A percentile compares a stretch with the other conserved stretches of the same genome.
These are phyloP conservation scores for Halotydeus destructor DNA, from an alignment of 1,140 invertebrate genomes.

Conservation along the genomic window DNA sequence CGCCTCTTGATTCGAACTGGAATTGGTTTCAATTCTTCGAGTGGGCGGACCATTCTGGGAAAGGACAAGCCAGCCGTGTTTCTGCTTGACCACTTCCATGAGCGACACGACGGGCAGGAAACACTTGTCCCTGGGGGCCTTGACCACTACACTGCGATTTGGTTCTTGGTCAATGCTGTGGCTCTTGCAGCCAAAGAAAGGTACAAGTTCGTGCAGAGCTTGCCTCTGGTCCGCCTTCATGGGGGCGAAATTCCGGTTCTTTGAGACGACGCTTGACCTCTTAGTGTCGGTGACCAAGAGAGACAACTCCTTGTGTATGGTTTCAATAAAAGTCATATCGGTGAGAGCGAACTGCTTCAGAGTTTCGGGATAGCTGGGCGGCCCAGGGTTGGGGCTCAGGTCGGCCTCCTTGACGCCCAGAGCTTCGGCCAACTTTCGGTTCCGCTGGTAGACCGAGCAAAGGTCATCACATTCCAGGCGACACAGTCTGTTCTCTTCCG, in stretches of 20 bases:
- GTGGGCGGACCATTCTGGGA: too few relatives aligned
- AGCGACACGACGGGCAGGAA: neutral
- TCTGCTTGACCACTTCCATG: neutral
- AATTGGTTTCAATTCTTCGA: too few relatives aligned
- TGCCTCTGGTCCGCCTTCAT: conserved; percentile 78
- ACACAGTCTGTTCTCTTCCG: conserved; percentile 13
- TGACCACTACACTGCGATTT: conserved; percentile 79
- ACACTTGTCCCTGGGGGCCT: conserved; percentile 39
- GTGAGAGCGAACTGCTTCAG: conserved; percentile 62
- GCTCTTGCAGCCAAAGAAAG: conserved; percentile 80
- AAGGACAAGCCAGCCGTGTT: too few relatives aligned
- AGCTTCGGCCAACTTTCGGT: conserved; percentile 61
- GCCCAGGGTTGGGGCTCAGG: conserved; percentile 35
- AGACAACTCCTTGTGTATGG: conserved; percentile 59
- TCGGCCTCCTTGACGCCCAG: conserved; percentile 77
- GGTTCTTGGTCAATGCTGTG: conserved; percentile 83
- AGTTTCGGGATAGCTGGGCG: conserved; percentile 60
- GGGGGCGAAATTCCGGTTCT: conserved; percentile 65
- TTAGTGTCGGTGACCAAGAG: conserved; percentile 71
- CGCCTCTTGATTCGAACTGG: too few relatives aligned
- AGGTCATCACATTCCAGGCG: conserved; percentile 76
- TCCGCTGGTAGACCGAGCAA: conserved; percentile 63
- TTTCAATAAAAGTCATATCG: conserved; percentile 53
- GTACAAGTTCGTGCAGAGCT: conserved; percentile 77
- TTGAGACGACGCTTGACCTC: conserved; percentile 60